Evolutionary conservation across 2,113 vertebrate genomes (phyloP), one percentile per base, ranked within the genome.

Genomic region (Dicerorhinus sumatrensis): DNA sequence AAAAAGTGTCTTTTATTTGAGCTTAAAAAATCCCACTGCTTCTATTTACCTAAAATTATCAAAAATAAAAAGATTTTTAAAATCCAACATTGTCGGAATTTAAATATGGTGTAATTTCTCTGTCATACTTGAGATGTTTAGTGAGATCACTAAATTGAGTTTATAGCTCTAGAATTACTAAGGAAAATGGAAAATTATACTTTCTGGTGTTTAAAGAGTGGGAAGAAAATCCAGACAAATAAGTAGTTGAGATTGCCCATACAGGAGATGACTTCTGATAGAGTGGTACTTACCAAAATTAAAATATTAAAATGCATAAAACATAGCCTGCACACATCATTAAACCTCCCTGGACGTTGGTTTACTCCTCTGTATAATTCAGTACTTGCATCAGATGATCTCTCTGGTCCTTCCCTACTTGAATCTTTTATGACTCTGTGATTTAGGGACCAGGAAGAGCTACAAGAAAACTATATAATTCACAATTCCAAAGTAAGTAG

Each of bases 401-500:
- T 92, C 20, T 65, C 8, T 88, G 23, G 27, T 91, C 16, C 14
- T 86, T 91, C 65, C 8, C 2, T 51, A 60, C 25, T 31, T 84
- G 77, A 79, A 70, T 94, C n/a, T 92, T 82, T 91, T 93, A 83
- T 85, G 89, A 73, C 63, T 83, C 36, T 93, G 65, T 88, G 91
- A 96, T 93, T 92, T 95, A 36, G 36, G 56, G 12, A 62, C 25
- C 23, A 51, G 39, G 48, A 87, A 87, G 31, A 92, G 29, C 48
- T 42, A 75, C 3, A 76, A 84, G 27, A 81, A 95, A 96, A 25
- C 42, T 46, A n/a, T 65, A 10, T 31, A 63, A 85, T 91, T 93
- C 27, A 76, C 21, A 42, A 42, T 42, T 42, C 42, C 42, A 93
- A 91, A 79, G 11, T 58, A 65, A 90, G 33, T 87, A 87, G 72